Base-by-base conservation (phyloP, 2,797 vertebrate species). In the Silurus lanzhouensis region DNA sequence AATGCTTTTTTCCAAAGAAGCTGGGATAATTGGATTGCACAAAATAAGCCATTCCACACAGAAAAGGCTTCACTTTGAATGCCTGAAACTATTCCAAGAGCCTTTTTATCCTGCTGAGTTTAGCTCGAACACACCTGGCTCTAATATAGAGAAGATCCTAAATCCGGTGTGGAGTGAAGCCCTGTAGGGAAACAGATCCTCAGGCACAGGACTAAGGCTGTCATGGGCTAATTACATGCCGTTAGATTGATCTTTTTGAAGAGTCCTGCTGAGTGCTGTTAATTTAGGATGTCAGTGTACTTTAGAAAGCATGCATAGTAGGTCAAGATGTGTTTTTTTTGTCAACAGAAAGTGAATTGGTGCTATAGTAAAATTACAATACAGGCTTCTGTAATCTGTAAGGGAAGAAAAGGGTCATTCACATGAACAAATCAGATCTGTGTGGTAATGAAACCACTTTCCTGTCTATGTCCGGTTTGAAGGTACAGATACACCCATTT, bases 391-490 rank as follows among this genome's bases (percentile, higher is more conserved):
- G 10, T 44, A 46, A 46, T 22, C n/a, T 82, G 38, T 44, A 48
- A 63, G 27, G 68, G 38, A 55, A 19, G 68, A 38, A 38, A 80
- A 72, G 22, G 78, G 27, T 22, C 58, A 22, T 64, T 66, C 46
- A 78, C n/a, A 63, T 78, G n/a, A 68, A 83, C 80, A 86, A 87
- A 44, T 77, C 55, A 63, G 19, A 17, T 67, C 72, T 84, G 79
- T 84, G 20, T 55, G 46, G 61, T 58, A 86, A 71, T 63, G 61
- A 48, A 84, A 44, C n/a, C 27, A 52, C 20, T 66, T 84, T 74
- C 67, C 79, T 78, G 31, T 61, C 19, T 19, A 44, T 6, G 2
- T 81, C 15, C 60, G 3, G 38, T 38, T 81, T n/a, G 46, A 2
- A 31, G 27, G 63, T 60, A 75, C 10, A 25, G 17, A 58, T 74